phyloP scores from a whole-genome alignment of 2,888 invertebrate genomes.

The Melanchra persicariae region DNA sequence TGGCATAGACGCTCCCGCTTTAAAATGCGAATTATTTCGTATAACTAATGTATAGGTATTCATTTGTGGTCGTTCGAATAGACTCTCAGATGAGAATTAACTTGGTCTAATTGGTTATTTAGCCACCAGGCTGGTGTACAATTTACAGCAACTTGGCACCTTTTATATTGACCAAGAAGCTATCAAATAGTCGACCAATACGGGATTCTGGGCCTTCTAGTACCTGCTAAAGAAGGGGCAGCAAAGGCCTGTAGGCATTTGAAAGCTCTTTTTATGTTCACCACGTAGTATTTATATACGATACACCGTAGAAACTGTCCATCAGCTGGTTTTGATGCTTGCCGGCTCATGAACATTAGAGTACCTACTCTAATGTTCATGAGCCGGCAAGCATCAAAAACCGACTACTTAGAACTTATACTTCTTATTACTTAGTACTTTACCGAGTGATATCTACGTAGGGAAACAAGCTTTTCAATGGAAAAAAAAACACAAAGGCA shows the following conservation, averaged over 20 bases:
- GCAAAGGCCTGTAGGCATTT: too few relatives aligned
- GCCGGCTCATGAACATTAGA: too few relatives aligned
- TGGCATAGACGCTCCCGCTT: slow-evolving; percentile 70
- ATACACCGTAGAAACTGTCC: too few relatives aligned
- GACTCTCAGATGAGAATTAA: background rate
- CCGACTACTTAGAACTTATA: too few relatives aligned
- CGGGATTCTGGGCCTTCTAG: background rate
- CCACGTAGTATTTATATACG: too few relatives aligned
- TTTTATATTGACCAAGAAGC: background rate
- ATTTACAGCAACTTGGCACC: background rate
- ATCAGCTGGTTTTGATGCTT: too few relatives aligned
- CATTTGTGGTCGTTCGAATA: background rate
- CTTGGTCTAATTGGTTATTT: background rate
- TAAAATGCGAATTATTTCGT: slow-evolving; percentile 71
- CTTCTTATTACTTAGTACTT: too few relatives aligned
- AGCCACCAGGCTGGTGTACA: background rate
- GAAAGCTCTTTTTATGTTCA: too few relatives aligned
- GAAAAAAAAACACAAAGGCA: background rate
- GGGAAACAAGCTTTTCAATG: background rate
- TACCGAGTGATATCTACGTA: background rate
- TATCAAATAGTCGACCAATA: background rate
- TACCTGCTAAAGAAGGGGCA: too few relatives aligned
- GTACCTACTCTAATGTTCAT: too few relatives aligned
- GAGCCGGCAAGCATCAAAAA: too few relatives aligned
- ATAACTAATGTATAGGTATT: slow-evolving; percentile 29